These are phyloP conservation scores for Poecilia gillii DNA, from an alignment of 2,797 vertebrate genomes.

Conservation along the genomic window DNA sequence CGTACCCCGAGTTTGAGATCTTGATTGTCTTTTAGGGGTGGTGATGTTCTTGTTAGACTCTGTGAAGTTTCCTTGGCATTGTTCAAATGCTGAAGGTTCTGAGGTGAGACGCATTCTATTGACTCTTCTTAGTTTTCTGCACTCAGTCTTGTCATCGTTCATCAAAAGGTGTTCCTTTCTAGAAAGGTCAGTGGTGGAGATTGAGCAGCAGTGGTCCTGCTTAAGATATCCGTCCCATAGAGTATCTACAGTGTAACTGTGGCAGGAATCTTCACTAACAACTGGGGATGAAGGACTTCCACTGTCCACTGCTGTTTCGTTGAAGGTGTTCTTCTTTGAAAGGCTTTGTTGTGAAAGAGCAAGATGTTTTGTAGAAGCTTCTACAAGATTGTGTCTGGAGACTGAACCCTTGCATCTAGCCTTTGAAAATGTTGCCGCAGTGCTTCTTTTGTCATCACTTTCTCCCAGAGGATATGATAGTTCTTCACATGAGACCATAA, in stretches of 20 bases:
- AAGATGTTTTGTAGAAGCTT: slow-evolving; percentile 53
- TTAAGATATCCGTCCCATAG: slow-evolving; percentile 57
- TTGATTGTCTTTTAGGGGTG: slow-evolving; percentile 45
- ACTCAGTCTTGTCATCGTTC: slow-evolving; percentile 45
- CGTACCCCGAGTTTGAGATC: slow-evolving; percentile 27
- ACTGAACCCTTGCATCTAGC: slow-evolving; percentile 46
- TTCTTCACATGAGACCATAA: slow-evolving; percentile 72
- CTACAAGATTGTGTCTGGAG: slow-evolving; percentile 58
- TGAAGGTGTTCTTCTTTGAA: slow-evolving; percentile 65
- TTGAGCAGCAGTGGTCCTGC: slow-evolving; percentile 58
- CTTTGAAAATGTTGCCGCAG: slow-evolving; percentile 34
- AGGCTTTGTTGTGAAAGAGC: slow-evolving; percentile 47
- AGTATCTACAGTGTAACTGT: slow-evolving; percentile 73
- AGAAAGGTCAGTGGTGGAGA: slow-evolving; percentile 76
- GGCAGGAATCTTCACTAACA: slow-evolving; percentile 80
- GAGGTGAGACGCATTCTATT: slow-evolving; percentile 64
- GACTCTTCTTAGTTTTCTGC: slow-evolving; percentile 59
- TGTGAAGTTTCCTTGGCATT: slow-evolving; percentile 28
- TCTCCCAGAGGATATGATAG: slow-evolving; percentile 70
- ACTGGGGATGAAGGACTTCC: slow-evolving; percentile 74
- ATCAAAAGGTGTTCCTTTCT: slow-evolving; percentile 50
- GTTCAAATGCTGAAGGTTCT: slow-evolving; percentile 41
- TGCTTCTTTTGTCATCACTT: slow-evolving; percentile 24
- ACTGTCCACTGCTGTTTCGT: slow-evolving; percentile 56
- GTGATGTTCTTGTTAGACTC: slow-evolving; percentile 26